A percentile compares a stretch with the other conserved stretches of the same genome.
These are phyloP conservation scores for Halesus radiatus DNA, from an alignment of 1,140 invertebrate species.

Conservation along the genomic window DNA sequence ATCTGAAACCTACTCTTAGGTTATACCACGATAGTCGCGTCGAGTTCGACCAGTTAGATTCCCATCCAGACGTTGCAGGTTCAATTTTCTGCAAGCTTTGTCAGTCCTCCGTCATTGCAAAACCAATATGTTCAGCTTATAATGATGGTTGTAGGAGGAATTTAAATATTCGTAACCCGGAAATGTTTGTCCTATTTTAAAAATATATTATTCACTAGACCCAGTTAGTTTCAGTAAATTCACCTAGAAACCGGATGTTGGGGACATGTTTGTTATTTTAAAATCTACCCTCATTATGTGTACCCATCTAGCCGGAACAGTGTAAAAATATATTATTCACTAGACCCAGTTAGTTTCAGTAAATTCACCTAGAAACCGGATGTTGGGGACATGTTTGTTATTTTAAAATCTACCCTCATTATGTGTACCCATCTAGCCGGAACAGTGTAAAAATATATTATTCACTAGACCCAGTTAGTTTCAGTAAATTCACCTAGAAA, in stretches of 20 bases:
- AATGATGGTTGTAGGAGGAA: no score
- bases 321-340: no score
- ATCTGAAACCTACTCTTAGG: no score
- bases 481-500: constrained; percentile 25
- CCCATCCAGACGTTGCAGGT: no score
- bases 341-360: constrained; percentile 12
- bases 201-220: constrained; percentile 15
- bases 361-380: constrained; percentile 26
- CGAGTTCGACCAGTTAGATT: no score
- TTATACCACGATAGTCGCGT: no score
- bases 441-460: no score
- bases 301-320: constrained; percentile 2
- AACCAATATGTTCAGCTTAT: no score
- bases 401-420: constrained; percentile 30
- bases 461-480: constrained; percentile 15
- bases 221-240: constrained; percentile 28
- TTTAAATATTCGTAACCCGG: no score
- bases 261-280: constrained; percentile 19
- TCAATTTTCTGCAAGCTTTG: no score
- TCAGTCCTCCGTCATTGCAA: no score
- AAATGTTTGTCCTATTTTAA: no score
- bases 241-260: constrained; percentile 19
- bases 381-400: constrained; percentile 25
- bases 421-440: constrained; percentile 1
- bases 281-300: constrained; percentile 34